Evolutionary conservation across 2,888 invertebrate genomes (phyloP).

Genomic region (Geotrupes spiniger): DNA sequence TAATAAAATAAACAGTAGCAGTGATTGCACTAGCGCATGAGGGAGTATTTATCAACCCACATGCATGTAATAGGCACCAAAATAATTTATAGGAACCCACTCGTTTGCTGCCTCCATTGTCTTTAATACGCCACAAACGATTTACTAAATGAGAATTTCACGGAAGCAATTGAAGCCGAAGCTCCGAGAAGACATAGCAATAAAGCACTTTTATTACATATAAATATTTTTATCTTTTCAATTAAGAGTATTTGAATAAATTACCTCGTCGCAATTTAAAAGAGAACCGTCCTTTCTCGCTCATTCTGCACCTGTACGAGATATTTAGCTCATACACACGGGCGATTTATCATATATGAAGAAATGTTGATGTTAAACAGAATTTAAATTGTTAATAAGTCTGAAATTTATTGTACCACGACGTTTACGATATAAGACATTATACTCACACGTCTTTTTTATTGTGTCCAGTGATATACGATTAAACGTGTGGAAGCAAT

Average conservation of each 20-base stretch:
- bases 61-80: slow-evolving; percentile 12
- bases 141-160: background rate
- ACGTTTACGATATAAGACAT: background rate
- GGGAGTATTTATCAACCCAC: slow-evolving; percentile 23
- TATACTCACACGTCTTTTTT: too few species aligned
- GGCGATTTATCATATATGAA: slow-evolving; percentile 6
- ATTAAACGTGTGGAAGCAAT: too few species aligned
- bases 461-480: too few species aligned
- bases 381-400: slow-evolving; percentile 5
- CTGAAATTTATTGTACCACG: background rate
- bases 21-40: slow-evolving; percentile 20
- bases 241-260: too few species aligned
- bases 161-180: too few species aligned
- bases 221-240: too few species aligned
- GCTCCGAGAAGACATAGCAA: too few species aligned
- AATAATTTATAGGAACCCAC: slow-evolving; percentile 17
- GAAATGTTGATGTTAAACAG: slow-evolving; percentile 4
- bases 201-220: too few species aligned
- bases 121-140: slow-evolving; percentile 9
- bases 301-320: slow-evolving; percentile 4
- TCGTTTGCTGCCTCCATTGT: slow-evolving; percentile 11
- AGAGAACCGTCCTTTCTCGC: background rate
- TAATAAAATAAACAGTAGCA: slow-evolving; percentile 23
- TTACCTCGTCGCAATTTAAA: too few species aligned
- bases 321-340: slow-evolving; percentile 1